These are phyloP conservation scores for Euplagia quadripunctaria DNA, from an alignment of 2,888 invertebrate genomes.

Conservation along the genomic window DNA sequence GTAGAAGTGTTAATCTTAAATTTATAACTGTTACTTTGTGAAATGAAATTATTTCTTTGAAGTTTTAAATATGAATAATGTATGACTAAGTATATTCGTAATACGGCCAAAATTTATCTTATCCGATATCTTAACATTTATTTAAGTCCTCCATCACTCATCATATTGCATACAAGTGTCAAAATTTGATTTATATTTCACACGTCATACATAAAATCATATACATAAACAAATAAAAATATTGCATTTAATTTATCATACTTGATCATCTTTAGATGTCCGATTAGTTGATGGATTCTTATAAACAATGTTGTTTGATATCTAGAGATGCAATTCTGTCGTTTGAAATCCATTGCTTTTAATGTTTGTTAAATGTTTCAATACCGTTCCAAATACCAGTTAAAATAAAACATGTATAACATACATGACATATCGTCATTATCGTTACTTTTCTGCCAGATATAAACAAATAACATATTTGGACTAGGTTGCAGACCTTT, in stretches of 20 bases:
- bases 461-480: background rate
- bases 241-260: background rate
- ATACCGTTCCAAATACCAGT: background rate
- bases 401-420: background rate
- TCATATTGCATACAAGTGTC: background rate
- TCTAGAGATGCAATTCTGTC: background rate
- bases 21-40: background rate
- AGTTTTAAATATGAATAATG: background rate
- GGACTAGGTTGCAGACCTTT: background rate
- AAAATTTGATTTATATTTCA: background rate
- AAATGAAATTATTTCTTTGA: background rate
- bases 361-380: background rate
- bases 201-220: background rate
- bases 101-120: background rate
- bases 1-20: too few relatives aligned
- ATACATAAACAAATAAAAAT: background rate
- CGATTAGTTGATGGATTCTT: background rate
- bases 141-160: too few relatives aligned
- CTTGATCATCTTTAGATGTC: background rate
- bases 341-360: background rate
- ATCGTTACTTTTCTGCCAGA: background rate
- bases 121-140: background rate
- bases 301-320: background rate
- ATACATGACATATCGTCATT: background rate
- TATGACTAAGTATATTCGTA: background rate